Base-by-base conservation (phyloP, 2,113 vertebrate genomes). In the Nothoprocta pentlandii region DNA sequence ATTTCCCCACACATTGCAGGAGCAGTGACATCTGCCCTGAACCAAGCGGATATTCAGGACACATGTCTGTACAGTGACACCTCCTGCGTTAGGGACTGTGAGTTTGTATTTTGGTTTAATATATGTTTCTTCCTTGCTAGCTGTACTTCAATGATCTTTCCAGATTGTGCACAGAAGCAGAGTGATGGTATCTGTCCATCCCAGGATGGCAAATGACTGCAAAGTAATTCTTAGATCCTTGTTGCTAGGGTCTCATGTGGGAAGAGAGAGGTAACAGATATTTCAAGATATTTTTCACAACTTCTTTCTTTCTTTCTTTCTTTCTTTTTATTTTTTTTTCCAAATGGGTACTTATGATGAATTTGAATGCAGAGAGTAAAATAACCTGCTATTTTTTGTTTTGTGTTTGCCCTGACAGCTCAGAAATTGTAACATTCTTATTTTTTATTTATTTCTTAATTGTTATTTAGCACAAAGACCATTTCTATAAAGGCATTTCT, bases 1-100 rank as follows among this genome's bases (percentile, higher is more conserved):
- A 54, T 56, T 68, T 80, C 49, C 9, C 32, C 4, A 10, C 8
- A 3, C 1, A 0, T 1, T 76, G 62, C 30, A 47, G 3, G 16
- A 59, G 25, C 12, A 12, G 49, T 5, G 36, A 16, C 16, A 36
- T 28, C 51, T 67, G 51, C 22, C 23, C 16, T 30, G 62, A 69
- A 1, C 32, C 20, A 16, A 15, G 42, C 21, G 47, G 66, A 44
- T 34, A 13, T 12, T 66, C n/a, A 9, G 41, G 49, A 51, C 21
- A 51, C 0, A 0, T 10, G 44, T 36, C 54, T 68, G 23, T 16
- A 46, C 41, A 13, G 9, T 16, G 51, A 80, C 30, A 28, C 21
- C 42, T 54, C 14, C 22, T 69, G 0, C 34, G 79, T 78, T 12
- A 78, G 61, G 73, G 26, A 32, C 13, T 46, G 6, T 8, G 70